phyloP scores from a whole-genome alignment of 1,140 invertebrate genomes.

The Philotrypesis tridentata region DNA sequence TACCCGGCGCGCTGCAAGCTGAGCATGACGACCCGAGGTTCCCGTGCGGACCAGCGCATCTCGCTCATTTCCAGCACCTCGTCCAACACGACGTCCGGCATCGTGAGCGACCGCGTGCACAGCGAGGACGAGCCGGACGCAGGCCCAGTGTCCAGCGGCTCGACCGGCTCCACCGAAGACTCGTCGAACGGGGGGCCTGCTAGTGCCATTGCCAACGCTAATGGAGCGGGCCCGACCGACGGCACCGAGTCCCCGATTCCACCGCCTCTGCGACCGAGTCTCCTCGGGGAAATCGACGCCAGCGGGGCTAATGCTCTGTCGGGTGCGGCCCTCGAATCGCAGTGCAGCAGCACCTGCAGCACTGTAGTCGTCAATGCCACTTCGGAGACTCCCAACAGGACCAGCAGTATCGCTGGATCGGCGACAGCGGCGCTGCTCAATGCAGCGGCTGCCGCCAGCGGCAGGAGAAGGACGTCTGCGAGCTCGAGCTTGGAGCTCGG shows the following conservation, averaged over 20 bases:
- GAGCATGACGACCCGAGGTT: slow-evolving; percentile 76
- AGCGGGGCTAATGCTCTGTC: slow-evolving; percentile 46
- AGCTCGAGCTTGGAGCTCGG: slow-evolving; percentile 86
- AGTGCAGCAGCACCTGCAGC: slow-evolving; percentile 88
- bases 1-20: slow-evolving; percentile 77
- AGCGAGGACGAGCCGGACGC: slow-evolving; percentile 93
- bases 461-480: slow-evolving; percentile 75
- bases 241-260: slow-evolving; percentile 60
- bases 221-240: neutral
- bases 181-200: slow-evolving; percentile 50
- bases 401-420: slow-evolving; percentile 64
- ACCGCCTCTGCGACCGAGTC: slow-evolving; percentile 54
- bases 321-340: slow-evolving; percentile 77
- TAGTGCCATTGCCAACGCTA: slow-evolving; percentile 46
- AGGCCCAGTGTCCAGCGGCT: slow-evolving; percentile 72
- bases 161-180: slow-evolving; percentile 68
- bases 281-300: slow-evolving; percentile 48
- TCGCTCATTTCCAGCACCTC: slow-evolving; percentile 94
- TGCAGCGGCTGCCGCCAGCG: neutral
- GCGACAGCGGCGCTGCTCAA: neutral
- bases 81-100: slow-evolving; percentile 95
- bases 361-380: slow-evolving; percentile 83
- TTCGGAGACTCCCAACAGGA: slow-evolving; percentile 65
- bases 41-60: slow-evolving; percentile 85
- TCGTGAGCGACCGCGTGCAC: slow-evolving; percentile 94